Conservation (phyloP, 2,113 vertebrate genomes). For the Leuciscus idus region DNA sequence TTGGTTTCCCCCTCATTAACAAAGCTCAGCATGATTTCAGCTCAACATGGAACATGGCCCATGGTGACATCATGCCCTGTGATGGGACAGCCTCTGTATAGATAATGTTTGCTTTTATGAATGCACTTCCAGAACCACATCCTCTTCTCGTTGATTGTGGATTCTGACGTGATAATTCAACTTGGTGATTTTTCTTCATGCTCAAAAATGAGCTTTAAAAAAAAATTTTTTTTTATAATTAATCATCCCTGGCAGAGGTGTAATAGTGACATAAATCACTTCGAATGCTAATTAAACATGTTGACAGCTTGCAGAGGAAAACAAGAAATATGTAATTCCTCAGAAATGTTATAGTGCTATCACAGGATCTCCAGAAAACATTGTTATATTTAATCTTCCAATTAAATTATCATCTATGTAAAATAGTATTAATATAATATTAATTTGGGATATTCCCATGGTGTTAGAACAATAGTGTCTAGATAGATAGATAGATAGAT, state of each 20-base stretch:
- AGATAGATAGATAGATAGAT: too few relatives aligned
- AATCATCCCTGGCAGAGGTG: constrained; percentile 17
- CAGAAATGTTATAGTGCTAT: background rate
- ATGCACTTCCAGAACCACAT: background rate
- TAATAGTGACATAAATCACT: constrained; percentile 49
- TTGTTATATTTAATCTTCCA: background rate
- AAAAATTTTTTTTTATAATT: background rate
- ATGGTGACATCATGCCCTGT: constrained; percentile 23
- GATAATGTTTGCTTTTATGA: constrained; percentile 6
- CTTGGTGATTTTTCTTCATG: constrained; percentile 2
- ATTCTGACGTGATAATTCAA: background rate
- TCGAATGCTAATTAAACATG: constrained; percentile 2
- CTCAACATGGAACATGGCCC: background rate
- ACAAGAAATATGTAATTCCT: constrained; percentile 10
- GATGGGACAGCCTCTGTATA: background rate
- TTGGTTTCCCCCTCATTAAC: constrained; percentile 40
- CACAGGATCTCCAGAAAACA: background rate
- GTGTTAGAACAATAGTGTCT: too few relatives aligned
- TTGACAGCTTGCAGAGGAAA: constrained; percentile 39
- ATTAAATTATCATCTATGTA: background rate
- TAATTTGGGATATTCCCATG: too few relatives aligned
- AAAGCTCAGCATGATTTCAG: constrained; percentile 31
- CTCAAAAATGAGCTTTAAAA: constrained; percentile 2
- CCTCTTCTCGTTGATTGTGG: background rate
- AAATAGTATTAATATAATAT: background rate